Evolutionary conservation across 2,888 invertebrate species (phyloP), one percentile per base, ranked within the genome.

Genomic region (Athalia cordata): DNA sequence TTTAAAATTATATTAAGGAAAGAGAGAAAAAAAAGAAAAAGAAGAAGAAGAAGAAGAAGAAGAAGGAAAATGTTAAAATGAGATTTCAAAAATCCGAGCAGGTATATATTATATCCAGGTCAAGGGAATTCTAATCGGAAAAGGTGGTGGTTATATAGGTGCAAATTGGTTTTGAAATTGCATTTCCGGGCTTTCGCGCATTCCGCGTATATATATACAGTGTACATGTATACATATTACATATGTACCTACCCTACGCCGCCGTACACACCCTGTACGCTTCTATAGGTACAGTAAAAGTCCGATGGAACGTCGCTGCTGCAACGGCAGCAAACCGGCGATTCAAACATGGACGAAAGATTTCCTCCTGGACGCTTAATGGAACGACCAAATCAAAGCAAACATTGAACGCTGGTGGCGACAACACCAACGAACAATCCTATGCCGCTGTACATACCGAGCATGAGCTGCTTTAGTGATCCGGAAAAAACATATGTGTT

Each of bases 91-190:
- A 70, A 70, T 55, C 57, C 57, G n/a, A 5, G 13, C 43, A n/a
- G 9, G 55, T n/a, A 55, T 11, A n/a, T n/a, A 9, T 11, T 11
- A n/a, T 68, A 70, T 70, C 47, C 72, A 47, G 15, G 45, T 72
- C 57, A 59, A 52, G 47, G 13, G 55, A 72, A 72, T 57, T 59
- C 59, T 72, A 72, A 72, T 72, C 72, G 59, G 57, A 59, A 72
- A 47, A 5, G 72, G 72, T 15, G 47, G 47, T 59, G 72, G 72
- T 29, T 29, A 29, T 29, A 29, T 29, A 29, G 55, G 55, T 59
- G 59, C 72, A 72, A 72, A 72, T 72, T 72, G 72, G 72, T 72
- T 59, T 59, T 72, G 72, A 72, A 72, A 72, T 72, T 72, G 72
- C 72, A 72, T 72, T 72, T 72, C 72, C 59, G 72, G 68, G 50